Conservation (phyloP, 2,888 invertebrate species). For the Drosophila nigritarsus region DNA sequence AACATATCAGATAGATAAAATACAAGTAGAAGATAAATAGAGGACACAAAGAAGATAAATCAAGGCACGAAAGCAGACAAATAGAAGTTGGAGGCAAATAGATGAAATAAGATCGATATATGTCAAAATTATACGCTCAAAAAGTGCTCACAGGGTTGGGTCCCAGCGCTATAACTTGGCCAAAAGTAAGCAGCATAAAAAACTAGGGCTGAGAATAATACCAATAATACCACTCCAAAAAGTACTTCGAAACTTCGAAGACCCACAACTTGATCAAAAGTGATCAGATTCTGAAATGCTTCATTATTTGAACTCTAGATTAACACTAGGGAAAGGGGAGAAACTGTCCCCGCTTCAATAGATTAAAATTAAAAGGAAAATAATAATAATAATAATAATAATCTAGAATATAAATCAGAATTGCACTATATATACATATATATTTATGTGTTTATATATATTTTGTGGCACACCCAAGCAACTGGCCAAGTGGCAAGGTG, state of each 20-base stretch:
- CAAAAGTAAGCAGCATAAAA: no score
- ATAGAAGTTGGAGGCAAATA: no score
- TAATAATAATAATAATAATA: no score
- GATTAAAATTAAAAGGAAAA: not conserved
- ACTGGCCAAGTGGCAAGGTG: not conserved
- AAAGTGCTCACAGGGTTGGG: not conserved
- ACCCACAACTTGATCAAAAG: no score
- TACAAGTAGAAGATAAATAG: not conserved
- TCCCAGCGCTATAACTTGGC: not conserved
- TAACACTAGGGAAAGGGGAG: not conserved
- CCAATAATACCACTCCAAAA: not conserved
- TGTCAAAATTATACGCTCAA: not conserved
- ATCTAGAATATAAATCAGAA: not conserved
- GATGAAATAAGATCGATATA: not conserved
- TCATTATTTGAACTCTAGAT: not conserved
- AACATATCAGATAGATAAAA: not conserved
- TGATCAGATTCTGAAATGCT: no score
- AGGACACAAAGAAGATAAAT: not conserved
- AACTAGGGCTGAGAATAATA: no score
- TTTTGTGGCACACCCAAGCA: not conserved
- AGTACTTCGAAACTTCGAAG: no score
- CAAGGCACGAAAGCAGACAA: not conserved
- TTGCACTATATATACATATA: not conserved
- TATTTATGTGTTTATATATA: not conserved
- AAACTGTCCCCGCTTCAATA: accelerated